phyloP scores from a whole-genome alignment of 2,888 invertebrate species.

The Sthenelais limicola region DNA sequence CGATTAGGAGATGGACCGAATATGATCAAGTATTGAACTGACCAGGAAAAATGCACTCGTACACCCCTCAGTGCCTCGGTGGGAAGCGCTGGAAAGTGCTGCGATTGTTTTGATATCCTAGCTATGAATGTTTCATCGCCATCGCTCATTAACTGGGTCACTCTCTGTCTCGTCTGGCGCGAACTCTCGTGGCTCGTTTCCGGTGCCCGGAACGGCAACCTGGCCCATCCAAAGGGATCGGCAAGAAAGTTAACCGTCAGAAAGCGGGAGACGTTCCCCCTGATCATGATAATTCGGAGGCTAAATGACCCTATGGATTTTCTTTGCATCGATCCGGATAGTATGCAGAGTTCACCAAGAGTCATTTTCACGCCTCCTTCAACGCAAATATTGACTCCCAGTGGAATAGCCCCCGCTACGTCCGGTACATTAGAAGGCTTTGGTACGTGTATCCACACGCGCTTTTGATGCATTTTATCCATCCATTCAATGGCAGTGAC shows the following conservation, averaged over 20 bases:
- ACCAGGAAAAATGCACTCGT: too few relatives aligned
- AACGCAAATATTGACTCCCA: conserved; percentile 4
- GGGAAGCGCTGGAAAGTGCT: too few relatives aligned
- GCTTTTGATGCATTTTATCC: too few relatives aligned
- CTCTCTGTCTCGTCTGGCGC: conserved; percentile 21
- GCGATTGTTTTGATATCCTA: too few relatives aligned
- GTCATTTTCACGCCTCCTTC: conserved; percentile 11
- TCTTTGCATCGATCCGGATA: conserved; percentile 23
- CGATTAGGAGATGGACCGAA: too few relatives aligned
- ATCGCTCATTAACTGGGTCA: conserved; percentile 28
- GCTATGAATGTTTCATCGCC: conserved; percentile 28
- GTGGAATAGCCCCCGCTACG: too few relatives aligned
- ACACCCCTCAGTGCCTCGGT: too few relatives aligned
- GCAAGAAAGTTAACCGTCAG: not conserved
- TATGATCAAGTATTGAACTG: too few relatives aligned
- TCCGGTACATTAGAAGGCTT: too few relatives aligned
- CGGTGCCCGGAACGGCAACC: not conserved
- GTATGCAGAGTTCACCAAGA: not conserved
- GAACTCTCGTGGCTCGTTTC: conserved; percentile 34
- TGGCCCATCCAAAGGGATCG: conserved; percentile 17
- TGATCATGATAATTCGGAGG: conserved; percentile 20
- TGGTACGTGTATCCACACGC: too few relatives aligned
- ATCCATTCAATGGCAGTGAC: too few relatives aligned
- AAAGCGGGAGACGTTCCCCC: too few relatives aligned
- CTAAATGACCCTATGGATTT: conserved; percentile 19